phyloP scores from a whole-genome alignment of 2,113 vertebrate genomes.

The Carlito syrichta region DNA sequence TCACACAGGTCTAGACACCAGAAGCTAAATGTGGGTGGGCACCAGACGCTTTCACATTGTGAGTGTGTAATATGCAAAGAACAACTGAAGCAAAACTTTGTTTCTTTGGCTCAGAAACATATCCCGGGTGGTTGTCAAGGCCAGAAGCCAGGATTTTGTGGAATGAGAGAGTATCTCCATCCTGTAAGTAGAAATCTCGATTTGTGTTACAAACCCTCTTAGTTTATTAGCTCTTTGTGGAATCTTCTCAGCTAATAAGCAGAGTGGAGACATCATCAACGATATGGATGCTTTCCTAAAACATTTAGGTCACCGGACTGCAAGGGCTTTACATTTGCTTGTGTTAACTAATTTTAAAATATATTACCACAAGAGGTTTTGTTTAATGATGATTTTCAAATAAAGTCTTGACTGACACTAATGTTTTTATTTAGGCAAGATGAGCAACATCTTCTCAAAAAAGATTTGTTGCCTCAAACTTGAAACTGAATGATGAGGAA shows the following conservation, averaged over 20 bases:
- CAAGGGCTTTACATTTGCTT: not conserved
- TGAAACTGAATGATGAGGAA: not conserved
- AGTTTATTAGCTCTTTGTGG: not conserved
- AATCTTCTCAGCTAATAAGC: not conserved
- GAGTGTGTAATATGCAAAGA: not conserved
- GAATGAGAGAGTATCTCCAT: too few species aligned
- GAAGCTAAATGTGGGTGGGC: not conserved
- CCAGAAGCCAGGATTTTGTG: too few species aligned
- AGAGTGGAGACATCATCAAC: not conserved
- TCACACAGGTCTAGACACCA: not conserved
- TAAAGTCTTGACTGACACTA: not conserved
- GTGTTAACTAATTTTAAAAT: not conserved
- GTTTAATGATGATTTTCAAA: not conserved
- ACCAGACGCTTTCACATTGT: not conserved
- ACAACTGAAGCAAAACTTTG: not conserved
- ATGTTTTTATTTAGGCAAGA: not conserved
- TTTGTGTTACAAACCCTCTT: not conserved
- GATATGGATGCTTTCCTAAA: not conserved
- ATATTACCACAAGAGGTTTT: not conserved
- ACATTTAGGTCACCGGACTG: not conserved
- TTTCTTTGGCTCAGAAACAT: not conserved
- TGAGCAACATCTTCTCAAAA: not conserved
- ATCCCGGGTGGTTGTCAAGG: too few species aligned
- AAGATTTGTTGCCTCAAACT: not conserved
- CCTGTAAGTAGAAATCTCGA: not conserved